phyloP scores from a whole-genome alignment of 2,113 vertebrate species.

The Axis porcinus region DNA sequence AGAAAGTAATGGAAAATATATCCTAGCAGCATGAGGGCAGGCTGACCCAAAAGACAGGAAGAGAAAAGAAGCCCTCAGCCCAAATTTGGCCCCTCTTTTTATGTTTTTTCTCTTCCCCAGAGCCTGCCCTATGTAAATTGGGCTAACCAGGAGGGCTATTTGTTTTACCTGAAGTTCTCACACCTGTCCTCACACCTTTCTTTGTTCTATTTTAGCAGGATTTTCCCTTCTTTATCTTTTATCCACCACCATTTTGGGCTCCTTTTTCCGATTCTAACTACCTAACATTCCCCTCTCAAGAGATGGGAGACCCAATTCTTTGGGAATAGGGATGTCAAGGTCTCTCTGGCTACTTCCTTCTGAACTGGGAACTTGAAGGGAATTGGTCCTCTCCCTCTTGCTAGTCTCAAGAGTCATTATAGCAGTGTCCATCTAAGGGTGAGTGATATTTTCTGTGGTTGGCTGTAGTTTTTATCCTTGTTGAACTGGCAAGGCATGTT shows the following conservation, averaged over 20 bases:
- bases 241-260: neutral
- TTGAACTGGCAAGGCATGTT: neutral
- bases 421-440: accelerated
- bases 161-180: neutral
- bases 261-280: neutral
- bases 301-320: neutral
- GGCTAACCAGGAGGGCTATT: neutral
- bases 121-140: neutral
- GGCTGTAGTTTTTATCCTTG: neutral
- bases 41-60: neutral
- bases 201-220: neutral
- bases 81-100: neutral
- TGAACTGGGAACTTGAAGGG: neutral
- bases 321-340: neutral
- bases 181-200: neutral
- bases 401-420: neutral
- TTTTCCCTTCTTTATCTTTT: neutral
- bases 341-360: neutral
- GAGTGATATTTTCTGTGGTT: neutral
- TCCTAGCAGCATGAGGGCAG: accelerated
- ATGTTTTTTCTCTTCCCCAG: neutral
- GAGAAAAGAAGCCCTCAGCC: neutral
- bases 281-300: neutral
- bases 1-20: neutral
- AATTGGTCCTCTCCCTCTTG: neutral